Evolutionary conservation across 2,113 vertebrate species (phyloP).

Genomic region (Nibea coibor): DNA sequence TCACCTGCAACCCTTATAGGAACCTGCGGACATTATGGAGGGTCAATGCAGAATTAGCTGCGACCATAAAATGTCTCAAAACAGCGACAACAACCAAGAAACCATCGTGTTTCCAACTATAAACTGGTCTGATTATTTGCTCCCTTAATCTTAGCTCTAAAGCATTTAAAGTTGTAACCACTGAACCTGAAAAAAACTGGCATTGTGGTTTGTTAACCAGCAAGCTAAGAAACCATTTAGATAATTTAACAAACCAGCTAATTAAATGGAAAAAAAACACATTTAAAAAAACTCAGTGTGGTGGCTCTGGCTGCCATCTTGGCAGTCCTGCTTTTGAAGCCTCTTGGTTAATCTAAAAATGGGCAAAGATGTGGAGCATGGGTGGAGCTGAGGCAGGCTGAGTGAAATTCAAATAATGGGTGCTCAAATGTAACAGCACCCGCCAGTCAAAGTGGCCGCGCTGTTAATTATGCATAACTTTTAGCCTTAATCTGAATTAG

Average conservation of each 20-base stretch:
- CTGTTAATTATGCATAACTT: too few species aligned
- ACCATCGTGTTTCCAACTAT: not conserved
- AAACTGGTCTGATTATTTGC: not conserved
- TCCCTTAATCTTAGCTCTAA: not conserved
- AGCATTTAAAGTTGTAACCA: too few species aligned
- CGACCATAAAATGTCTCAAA: not conserved
- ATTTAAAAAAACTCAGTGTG: too few species aligned
- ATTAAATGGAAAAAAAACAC: not conserved
- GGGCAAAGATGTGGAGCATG: too few species aligned
- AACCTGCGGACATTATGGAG: not conserved
- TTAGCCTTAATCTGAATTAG: too few species aligned
- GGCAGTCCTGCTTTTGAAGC: too few species aligned
- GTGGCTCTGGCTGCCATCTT: too few species aligned
- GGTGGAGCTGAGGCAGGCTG: too few species aligned
- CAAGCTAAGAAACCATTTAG: not conserved
- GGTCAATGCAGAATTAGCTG: not conserved
- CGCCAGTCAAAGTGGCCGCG: too few species aligned
- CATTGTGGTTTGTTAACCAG: not conserved
- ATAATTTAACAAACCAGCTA: not conserved
- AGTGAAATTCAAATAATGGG: too few species aligned
- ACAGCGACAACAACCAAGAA: not conserved
- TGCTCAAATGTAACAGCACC: too few species aligned
- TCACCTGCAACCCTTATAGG: slow-evolving; percentile 13
- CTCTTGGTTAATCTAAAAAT: too few species aligned
- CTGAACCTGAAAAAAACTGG: not conserved